Base-by-base conservation (phyloP, 2,888 invertebrate genomes). In the Adelognathus sp. region DNA sequence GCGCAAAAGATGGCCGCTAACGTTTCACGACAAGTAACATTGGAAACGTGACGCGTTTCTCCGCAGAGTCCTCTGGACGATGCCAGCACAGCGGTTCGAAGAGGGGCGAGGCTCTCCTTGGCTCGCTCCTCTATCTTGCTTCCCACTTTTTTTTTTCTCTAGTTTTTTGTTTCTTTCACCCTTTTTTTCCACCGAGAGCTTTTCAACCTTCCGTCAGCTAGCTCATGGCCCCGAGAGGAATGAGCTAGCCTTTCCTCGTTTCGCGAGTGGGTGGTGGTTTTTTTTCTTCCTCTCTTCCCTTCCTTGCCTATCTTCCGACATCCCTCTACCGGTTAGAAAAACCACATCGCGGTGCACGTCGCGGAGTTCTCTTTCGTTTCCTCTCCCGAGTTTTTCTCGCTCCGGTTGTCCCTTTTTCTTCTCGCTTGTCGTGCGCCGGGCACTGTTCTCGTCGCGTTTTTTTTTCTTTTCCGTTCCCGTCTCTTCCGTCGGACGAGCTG, bases 41-140 rank as follows among this genome's bases (percentile, higher is more conserved):
- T n/a, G 88, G 87, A 90, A 90, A 88, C 89, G 88, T 87, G 89
- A 89, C 86, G 87, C 85, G n/a, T n/a, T 86, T 86, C 82, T 21
- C 54, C 16, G 27, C 36, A 29, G 77, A n/a, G n/a, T n/a, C 58
- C 72, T 78, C 76, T 76, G 21, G n/a, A 21, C 71, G 77, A 72
- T 76, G 60, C 79, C 76, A 69, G 81, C 61, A 67, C 78, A 79
- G 69, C 36, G 50, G 21, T 21, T 69, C 74, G 52, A 31, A 31
- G 58, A 24, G 44, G 63, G 76, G 76, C 76, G 75, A 80, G 81
- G 82, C 80, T 82, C 72, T 76, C 60, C 80, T 71, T 69, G n/a
- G n/a, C n/a, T n/a, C 14, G 72, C 76, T 73, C 72, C 79, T 79
- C 72, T 71, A 58, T 56, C 18, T 63, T 39, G 29, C 39, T 63